Evolutionary conservation across 2,797 vertebrate genomes (phyloP), one percentile per base, ranked within the genome.

Genomic region (Crenuchus spilurus): DNA sequence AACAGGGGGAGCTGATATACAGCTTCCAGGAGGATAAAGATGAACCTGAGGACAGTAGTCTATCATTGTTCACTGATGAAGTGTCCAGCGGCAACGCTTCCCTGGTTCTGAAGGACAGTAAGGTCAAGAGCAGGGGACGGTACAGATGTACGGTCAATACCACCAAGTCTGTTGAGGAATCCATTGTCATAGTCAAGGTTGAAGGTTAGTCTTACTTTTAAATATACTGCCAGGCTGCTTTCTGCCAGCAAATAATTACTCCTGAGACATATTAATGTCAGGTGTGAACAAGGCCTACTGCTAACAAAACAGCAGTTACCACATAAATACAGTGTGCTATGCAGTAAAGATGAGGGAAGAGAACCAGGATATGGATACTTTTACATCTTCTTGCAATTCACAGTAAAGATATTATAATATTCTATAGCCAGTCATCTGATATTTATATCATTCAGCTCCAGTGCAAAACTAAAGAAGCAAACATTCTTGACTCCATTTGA

Each of bases 141-240:
- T 94, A 92, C 0, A 30, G 0, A 3, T 94, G 91, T 76, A 91
- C 86, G 0, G 82, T 87, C 69, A 88, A 85, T 68, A 90, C 83
- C 55, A 2, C 0, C 1, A 4, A 20, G 57, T 0, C 0, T 48
- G 6, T 64, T 3, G 37, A 58, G 24, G 51, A 41, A 72, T 66
- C 41, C 1, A 10, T 48, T 14, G 75, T 88, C n/a, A 31, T 10
- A 0, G 82, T 89, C 0, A 77, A 0, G 0, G 2, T 93, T 44
- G 85, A 64, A 88, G 91, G 88, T 94, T 33, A 83, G 83, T 79
- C n/a, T 65, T 22, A 0, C 13, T 42, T 52, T 44, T 55, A 10
- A 62, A 35, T 31, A 2, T 20, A 3, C 58, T 20, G 37, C 14
- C 31, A 49, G 24, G n/a, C n/a, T n/a, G n/a, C n/a, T n/a, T n/a